These are phyloP conservation scores for Cichlasoma orientale DNA, from an alignment of 2,797 vertebrate genomes.

Conservation along the genomic window DNA sequence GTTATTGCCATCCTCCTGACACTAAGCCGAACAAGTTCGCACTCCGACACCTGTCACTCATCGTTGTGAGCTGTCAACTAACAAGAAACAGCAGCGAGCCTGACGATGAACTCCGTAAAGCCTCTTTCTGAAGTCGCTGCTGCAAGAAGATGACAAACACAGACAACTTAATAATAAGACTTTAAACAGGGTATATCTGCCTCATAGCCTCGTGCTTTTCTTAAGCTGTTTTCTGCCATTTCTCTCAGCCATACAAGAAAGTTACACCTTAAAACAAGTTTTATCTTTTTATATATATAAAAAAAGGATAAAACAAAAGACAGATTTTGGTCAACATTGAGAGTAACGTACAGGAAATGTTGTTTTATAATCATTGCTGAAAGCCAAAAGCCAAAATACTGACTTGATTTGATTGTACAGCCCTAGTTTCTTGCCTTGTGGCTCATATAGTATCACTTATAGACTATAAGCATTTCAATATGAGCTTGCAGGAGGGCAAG, in stretches of 20 bases:
- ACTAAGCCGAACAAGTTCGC: slow-evolving; percentile 23
- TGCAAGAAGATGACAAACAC: slow-evolving; percentile 25
- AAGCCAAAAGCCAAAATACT: neutral
- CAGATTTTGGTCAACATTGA: neutral
- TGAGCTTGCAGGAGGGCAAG: neutral
- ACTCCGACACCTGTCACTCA: slow-evolving; percentile 47
- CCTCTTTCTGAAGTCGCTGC: slow-evolving; percentile 1
- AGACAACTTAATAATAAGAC: slow-evolving; percentile 15
- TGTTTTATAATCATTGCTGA: neutral
- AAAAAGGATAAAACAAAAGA: too few relatives aligned
- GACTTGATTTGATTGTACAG: neutral
- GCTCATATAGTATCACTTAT: neutral
- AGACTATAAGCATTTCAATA: neutral
- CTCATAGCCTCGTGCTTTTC: neutral
- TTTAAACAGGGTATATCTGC: slow-evolving; percentile 11
- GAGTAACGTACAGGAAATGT: neutral
- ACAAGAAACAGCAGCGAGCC: slow-evolving; percentile 25
- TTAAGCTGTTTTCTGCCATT: neutral
- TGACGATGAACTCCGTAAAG: neutral
- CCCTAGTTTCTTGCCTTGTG: neutral
- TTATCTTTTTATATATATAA: neutral
- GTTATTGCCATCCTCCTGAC: slow-evolving; percentile 12
- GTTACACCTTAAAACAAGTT: neutral
- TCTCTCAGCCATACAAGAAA: neutral
- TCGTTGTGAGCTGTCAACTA: slow-evolving; percentile 43